These are phyloP conservation scores for Clistopyga incitator DNA, from an alignment of 2,888 invertebrate genomes.

Conservation along the genomic window DNA sequence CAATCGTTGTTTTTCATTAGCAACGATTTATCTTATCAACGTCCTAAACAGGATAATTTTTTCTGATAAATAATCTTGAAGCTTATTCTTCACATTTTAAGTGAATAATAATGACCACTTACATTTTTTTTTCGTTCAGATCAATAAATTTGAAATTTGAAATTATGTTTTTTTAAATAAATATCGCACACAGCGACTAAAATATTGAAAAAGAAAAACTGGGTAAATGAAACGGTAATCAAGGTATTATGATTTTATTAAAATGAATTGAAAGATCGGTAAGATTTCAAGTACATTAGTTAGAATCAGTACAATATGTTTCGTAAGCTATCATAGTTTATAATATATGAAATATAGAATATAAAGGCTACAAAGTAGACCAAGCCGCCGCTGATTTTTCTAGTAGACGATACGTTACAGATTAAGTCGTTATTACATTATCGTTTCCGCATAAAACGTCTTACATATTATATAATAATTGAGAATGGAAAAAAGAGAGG, in stretches of 20 bases:
- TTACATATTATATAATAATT: constrained; percentile 29
- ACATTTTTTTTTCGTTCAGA: too few relatives aligned
- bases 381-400: constrained; percentile 75
- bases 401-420: constrained; percentile 68
- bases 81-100: too few relatives aligned
- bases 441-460: constrained; percentile 36
- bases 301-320: constrained; percentile 73
- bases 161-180: too few relatives aligned
- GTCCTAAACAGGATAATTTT: too few relatives aligned
- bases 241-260: constrained; percentile 81
- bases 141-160: too few relatives aligned
- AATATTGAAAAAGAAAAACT: neutral
- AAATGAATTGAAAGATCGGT: constrained; percentile 80
- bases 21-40: too few relatives aligned
- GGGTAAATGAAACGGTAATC: constrained; percentile 21
- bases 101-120: too few relatives aligned
- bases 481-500: constrained; percentile 73
- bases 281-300: constrained; percentile 76
- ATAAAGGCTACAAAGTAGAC: constrained; percentile 78
- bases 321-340: constrained; percentile 73
- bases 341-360: constrained; percentile 77
- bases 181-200: neutral
- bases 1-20: too few relatives aligned
- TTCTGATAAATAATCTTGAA: too few relatives aligned
- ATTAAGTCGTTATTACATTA: constrained; percentile 36